Conservation (phyloP, 2,797 vertebrate species). For the Anguilla pacifica region DNA sequence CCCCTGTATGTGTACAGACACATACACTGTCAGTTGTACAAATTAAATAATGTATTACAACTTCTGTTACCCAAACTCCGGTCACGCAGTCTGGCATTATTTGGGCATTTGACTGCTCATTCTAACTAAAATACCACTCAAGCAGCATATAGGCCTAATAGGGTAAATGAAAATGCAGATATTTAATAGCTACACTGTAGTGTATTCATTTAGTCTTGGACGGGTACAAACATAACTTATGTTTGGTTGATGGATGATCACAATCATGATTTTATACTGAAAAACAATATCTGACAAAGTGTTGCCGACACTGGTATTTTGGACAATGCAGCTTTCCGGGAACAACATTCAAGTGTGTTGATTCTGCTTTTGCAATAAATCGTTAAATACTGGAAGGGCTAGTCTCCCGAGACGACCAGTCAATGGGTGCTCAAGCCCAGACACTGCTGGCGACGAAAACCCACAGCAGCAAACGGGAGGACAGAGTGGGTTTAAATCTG, state of each 20-base stretch:
- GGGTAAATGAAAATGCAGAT: background rate
- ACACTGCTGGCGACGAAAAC: background rate
- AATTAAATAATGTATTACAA: background rate
- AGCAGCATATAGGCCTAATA: background rate
- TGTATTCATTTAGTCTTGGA: background rate
- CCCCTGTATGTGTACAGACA: background rate
- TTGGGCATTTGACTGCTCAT: background rate
- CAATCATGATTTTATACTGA: background rate
- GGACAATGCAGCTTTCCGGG: background rate
- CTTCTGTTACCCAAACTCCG: too few species aligned
- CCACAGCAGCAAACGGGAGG: background rate
- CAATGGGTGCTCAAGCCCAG: background rate
- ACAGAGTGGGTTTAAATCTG: background rate
- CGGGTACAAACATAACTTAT: background rate
- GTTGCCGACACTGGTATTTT: background rate
- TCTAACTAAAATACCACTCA: background rate
- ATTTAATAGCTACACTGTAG: background rate
- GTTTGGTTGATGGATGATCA: background rate
- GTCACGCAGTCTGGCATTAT: too few species aligned
- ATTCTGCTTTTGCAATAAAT: background rate
- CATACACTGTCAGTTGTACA: background rate
- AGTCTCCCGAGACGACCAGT: background rate
- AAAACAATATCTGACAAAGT: background rate
- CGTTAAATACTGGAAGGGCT: background rate
- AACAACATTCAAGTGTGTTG: background rate